Percentiles rank a stretch among this genome's conserved stretches.
phyloP scores from a whole-genome alignment of 2,113 vertebrate genomes.

The Scortum barcoo region DNA sequence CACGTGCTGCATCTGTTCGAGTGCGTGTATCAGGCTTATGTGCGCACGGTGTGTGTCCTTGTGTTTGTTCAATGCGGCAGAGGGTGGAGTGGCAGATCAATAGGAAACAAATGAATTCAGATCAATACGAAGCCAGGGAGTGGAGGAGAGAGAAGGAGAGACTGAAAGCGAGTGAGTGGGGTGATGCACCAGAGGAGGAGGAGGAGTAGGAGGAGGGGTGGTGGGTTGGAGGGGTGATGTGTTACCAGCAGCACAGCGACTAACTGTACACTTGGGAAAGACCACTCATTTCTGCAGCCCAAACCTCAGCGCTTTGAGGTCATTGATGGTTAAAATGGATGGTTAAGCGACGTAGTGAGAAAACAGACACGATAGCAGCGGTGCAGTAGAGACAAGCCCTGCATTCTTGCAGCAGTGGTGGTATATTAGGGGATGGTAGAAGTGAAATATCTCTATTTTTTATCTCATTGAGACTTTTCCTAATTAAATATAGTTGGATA shows the following conservation, averaged over 20 bases:
- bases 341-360: slow-evolving; percentile 47
- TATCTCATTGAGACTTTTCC: neutral
- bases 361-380: slow-evolving; percentile 22
- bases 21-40: slow-evolving; percentile 48
- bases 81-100: slow-evolving; percentile 83
- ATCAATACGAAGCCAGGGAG: slow-evolving; percentile 80
- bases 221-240: slow-evolving; percentile 56
- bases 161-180: slow-evolving; percentile 70
- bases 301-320: slow-evolving; percentile 66
- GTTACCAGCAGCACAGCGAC: slow-evolving; percentile 65
- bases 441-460: slow-evolving; percentile 3
- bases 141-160: slow-evolving; percentile 77
- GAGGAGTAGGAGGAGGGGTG: slow-evolving; percentile 19
- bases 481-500: neutral
- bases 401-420: slow-evolving; percentile 31
- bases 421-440: neutral
- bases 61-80: slow-evolving; percentile 85
- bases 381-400: slow-evolving; percentile 15
- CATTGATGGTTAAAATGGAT: slow-evolving; percentile 65
- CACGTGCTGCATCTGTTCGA: slow-evolving; percentile 35
- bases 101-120: slow-evolving; percentile 85
- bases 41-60: slow-evolving; percentile 68
- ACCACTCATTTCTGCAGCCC: slow-evolving; percentile 62
- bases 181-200: slow-evolving; percentile 61
- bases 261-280: slow-evolving; percentile 72